phyloP scores from a whole-genome alignment of 2,113 vertebrate genomes.

The Rhinoptilus africanus region DNA sequence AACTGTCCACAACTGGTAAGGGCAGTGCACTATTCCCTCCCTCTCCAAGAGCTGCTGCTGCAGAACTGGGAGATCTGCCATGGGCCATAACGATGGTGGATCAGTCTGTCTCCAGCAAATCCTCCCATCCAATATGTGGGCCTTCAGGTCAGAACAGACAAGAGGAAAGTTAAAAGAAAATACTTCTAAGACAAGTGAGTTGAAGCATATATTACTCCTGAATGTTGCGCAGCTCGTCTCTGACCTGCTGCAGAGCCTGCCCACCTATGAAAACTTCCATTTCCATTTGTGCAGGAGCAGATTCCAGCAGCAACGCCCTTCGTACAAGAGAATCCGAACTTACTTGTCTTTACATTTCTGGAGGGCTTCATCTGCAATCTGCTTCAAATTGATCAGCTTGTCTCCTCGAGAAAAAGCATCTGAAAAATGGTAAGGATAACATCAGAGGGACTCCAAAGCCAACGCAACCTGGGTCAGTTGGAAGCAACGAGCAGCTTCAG shows the following conservation, averaged over 20 bases:
- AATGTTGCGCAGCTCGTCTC: neutral
- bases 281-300: neutral
- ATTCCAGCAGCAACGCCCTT: neutral
- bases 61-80: neutral
- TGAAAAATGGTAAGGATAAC: slow-evolving; percentile 47
- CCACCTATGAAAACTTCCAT: neutral
- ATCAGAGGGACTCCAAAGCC: neutral
- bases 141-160: neutral
- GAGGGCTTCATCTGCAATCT: slow-evolving; percentile 90
- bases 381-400: slow-evolving; percentile 92
- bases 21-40: neutral
- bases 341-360: slow-evolving; percentile 91
- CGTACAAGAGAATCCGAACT: slow-evolving; percentile 36
- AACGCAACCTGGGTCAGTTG: neutral
- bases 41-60: neutral
- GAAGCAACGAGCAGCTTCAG: neutral
- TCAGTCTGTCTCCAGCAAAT: neutral
- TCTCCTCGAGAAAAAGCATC: slow-evolving; percentile 97
- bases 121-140: neutral
- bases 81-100: fast-evolving
- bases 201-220: neutral
- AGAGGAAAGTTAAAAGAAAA: neutral
- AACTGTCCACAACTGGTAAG: neutral
- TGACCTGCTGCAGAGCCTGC: neutral
- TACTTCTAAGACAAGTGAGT: neutral